phyloP scores from a whole-genome alignment of 2,888 invertebrate genomes.

The Drosophila dives region DNA sequence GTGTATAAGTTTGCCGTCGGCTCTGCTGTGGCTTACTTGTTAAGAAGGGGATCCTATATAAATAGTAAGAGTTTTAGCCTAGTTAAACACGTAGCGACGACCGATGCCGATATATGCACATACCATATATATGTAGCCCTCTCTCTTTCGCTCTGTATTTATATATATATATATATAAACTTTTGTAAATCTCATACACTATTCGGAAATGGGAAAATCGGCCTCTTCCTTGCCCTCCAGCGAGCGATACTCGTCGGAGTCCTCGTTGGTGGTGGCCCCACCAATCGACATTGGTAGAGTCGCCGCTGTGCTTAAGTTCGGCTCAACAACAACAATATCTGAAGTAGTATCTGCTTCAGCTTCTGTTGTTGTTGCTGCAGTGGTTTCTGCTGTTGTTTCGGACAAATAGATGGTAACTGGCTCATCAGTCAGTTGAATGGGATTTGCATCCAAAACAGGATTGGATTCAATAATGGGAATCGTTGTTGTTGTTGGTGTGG shows the following conservation, averaged over 20 bases:
- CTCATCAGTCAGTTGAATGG: slow-evolving; percentile 33
- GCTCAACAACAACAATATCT: slow-evolving; percentile 29
- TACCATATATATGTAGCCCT: slow-evolving; percentile 18
- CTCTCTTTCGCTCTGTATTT: slow-evolving; percentile 10
- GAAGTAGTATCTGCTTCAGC: slow-evolving; percentile 16
- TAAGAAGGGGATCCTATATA: slow-evolving; percentile 45
- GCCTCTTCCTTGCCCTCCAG: slow-evolving; percentile 84
- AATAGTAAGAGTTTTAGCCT: slow-evolving; percentile 64
- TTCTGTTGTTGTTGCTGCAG: slow-evolving; percentile 12
- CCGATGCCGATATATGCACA: slow-evolving; percentile 14
- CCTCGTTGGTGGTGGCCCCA: slow-evolving; percentile 74
- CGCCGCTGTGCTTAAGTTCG: slow-evolving; percentile 49
- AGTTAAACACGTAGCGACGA: slow-evolving; percentile 41
- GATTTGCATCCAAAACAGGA: slow-evolving; percentile 29
- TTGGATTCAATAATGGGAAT: slow-evolving; percentile 26
- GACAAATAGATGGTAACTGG: slow-evolving; percentile 50
- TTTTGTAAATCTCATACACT: slow-evolving; percentile 58
- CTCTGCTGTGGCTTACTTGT: slow-evolving; percentile 41
- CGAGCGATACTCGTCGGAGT: slow-evolving; percentile 85
- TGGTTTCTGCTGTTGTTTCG: slow-evolving; percentile 23
- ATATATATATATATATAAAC: slow-evolving; percentile 46
- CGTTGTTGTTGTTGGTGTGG: slow-evolving; percentile 27
- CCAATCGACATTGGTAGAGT: slow-evolving; percentile 65
- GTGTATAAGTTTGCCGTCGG: slow-evolving; percentile 28
- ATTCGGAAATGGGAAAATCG: slow-evolving; percentile 82